Evolutionary conservation across 64 coral and sea anemone genomes (phyloP).

Genomic region (Actinia tenebrosa): DNA sequence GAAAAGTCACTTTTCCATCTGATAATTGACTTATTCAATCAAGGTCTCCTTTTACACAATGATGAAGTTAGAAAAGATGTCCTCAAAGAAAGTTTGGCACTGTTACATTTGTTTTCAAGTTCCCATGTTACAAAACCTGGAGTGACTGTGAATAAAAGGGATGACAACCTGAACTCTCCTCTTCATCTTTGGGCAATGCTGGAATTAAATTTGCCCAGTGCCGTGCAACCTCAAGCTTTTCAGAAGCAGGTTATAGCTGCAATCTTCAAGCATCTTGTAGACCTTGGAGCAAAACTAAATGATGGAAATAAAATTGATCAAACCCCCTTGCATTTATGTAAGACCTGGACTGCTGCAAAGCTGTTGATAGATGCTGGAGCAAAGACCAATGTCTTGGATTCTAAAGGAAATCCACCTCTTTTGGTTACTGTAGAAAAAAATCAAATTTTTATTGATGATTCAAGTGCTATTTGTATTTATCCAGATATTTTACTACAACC

Average conservation of each 20-base stretch:
- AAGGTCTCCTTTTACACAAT: neutral
- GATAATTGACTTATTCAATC: neutral
- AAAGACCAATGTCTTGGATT: neutral
- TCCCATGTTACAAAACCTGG: neutral
- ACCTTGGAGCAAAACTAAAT: neutral
- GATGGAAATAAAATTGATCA: neutral
- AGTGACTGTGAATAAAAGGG: neutral
- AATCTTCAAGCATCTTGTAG: neutral
- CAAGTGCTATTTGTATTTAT: neutral
- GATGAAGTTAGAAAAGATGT: neutral
- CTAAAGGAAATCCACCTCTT: neutral
- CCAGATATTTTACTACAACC: neutral
- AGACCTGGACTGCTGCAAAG: neutral
- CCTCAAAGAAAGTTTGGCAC: neutral
- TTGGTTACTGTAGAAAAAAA: neutral
- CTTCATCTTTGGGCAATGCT: neutral
- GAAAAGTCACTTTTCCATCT: neutral
- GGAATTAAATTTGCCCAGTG: neutral
- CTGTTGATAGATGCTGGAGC: slow-evolving; percentile 8
- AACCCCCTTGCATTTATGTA: neutral
- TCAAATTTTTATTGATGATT: neutral
- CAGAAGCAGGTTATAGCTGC: neutral
- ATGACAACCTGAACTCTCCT: neutral
- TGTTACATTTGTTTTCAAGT: neutral
- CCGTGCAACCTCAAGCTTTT: neutral